Percentiles rank a stretch among this genome's conserved stretches.
Evolutionary conservation across 2,797 vertebrate species (phyloP).

Genomic region (Pelochelys cantorii): DNA sequence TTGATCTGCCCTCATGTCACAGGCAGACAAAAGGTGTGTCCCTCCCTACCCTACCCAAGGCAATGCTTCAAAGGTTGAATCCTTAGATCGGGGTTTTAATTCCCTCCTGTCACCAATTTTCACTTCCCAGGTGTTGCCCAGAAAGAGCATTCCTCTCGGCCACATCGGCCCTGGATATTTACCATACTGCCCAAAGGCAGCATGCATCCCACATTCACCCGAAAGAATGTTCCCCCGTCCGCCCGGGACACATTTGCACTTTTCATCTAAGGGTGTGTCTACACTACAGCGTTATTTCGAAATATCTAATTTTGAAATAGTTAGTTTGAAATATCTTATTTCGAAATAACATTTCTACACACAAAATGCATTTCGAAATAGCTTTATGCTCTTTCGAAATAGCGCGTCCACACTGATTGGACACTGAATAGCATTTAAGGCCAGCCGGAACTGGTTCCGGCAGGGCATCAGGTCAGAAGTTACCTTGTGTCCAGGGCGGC

Average conservation of each 20-base stretch:
- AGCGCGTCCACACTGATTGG: no score
- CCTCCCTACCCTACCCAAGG: no score
- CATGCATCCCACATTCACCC: rapidly evolving
- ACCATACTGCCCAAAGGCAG: not conserved
- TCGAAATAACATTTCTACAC: no score
- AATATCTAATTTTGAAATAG: no score
- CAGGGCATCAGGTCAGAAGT: no score
- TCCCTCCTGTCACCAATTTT: not conserved
- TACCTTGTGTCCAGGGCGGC: no score
- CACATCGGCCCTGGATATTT: not conserved
- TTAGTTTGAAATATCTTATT: no score
- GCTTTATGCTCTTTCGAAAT: no score
- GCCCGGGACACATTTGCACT: not conserved
- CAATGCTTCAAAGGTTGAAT: not conserved
- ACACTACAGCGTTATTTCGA: no score
- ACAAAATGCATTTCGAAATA: no score
- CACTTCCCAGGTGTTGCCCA: not conserved
- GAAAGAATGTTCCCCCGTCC: rapidly evolving
- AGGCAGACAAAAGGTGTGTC: not conserved
- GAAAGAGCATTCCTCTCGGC: not conserved
- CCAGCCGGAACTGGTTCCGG: no score
- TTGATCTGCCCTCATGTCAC: not conserved
- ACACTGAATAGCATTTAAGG: no score
- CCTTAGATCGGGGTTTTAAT: not conserved
- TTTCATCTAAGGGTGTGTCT: not conserved